Evolutionary conservation across 92 coral and sea anemone species (phyloP).

Genomic region (Porites cylindrica): DNA sequence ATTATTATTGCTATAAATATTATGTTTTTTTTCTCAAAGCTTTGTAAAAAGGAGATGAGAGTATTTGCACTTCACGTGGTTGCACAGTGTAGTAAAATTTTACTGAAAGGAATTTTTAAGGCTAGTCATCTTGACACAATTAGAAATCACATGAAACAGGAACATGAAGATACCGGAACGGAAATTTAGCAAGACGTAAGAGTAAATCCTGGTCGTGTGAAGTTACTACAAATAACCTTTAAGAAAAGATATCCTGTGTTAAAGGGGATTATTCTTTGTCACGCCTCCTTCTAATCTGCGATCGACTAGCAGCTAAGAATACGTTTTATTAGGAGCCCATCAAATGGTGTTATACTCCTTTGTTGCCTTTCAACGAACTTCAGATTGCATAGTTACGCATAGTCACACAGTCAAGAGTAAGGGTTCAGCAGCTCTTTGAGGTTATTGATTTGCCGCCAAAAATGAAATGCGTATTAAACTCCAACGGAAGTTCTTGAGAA

Average conservation of each 20-base stretch:
- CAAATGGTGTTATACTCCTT: no score
- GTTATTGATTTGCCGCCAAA: no score
- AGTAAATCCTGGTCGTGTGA: background rate
- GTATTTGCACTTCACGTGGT: background rate
- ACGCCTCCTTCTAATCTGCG: background rate
- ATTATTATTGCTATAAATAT: no score
- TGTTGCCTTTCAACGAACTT: background rate
- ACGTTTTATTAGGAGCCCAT: no score
- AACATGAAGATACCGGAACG: background rate
- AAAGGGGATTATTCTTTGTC: background rate
- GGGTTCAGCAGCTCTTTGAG: no score
- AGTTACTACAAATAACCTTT: background rate
- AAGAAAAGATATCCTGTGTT: background rate
- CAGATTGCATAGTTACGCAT: background rate
- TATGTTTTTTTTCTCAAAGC: no score
- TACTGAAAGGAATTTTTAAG: background rate
- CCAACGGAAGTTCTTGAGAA: background rate
- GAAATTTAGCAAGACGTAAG: background rate
- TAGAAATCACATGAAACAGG: conserved; percentile 5
- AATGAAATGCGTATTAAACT: no score
- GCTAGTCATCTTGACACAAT: background rate
- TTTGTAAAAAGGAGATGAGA: background rate
- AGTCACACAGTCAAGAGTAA: background rate
- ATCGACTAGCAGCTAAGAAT: no score
- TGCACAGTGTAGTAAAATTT: background rate